Conservation (phyloP, 2,888 invertebrate species). For the Geotrupes spiniger region DNA sequence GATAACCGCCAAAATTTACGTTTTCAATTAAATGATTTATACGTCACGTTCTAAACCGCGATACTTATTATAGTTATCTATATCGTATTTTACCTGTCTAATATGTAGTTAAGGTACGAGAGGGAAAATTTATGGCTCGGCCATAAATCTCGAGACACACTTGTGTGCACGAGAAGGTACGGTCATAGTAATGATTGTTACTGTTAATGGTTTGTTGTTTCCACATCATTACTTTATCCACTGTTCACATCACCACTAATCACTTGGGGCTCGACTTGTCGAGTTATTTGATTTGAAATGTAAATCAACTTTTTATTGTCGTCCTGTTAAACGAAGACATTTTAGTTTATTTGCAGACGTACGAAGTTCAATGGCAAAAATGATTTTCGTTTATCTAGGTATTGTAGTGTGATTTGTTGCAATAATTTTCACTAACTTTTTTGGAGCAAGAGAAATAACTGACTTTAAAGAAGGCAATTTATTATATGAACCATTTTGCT, state of each 20-base stretch:
- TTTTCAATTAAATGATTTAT: constrained; percentile 36
- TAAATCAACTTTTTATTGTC: background rate
- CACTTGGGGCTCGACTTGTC: background rate
- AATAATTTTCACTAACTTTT: too few relatives aligned
- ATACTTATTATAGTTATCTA: constrained; percentile 30
- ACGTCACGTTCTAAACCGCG: constrained; percentile 30
- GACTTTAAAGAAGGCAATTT: too few relatives aligned
- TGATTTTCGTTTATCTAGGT: too few relatives aligned
- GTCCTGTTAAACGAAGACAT: too few relatives aligned
- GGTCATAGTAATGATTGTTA: constrained; percentile 19
- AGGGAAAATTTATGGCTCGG: constrained; percentile 31
- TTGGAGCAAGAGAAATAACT: too few relatives aligned
- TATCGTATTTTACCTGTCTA: constrained; percentile 37
- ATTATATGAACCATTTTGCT: too few relatives aligned
- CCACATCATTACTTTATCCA: constrained; percentile 12
- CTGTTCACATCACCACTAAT: constrained; percentile 9
- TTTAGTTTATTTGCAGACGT: too few relatives aligned
- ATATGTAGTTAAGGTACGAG: constrained; percentile 32
- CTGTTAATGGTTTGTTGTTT: constrained; percentile 14
- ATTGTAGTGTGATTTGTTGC: too few relatives aligned
- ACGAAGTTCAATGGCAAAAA: too few relatives aligned
- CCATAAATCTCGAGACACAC: constrained; percentile 34
- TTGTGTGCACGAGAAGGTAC: constrained; percentile 20
- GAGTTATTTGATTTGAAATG: constrained; percentile 9
- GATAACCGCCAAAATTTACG: constrained; percentile 26